Base-by-base conservation (phyloP, 2,113 vertebrate species). In the Urocynchramus pylzowi region DNA sequence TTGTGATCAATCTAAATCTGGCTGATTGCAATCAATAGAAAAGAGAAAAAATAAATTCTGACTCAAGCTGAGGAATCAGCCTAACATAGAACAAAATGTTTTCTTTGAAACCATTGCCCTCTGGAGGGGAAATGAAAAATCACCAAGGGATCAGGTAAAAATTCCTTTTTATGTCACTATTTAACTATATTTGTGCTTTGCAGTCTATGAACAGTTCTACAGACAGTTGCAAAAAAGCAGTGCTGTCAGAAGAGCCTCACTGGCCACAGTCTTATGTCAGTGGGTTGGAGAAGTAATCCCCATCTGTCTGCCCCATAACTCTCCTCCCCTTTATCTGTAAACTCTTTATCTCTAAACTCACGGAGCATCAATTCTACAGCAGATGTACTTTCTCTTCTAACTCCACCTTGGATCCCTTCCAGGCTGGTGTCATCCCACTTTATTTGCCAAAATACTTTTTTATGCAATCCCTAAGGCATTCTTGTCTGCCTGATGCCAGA, bases 81-180 rank as follows among this genome's bases (percentile, higher is more conserved):
- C 16, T 47, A 57, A 35, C 16, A 11, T 14, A 63, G 41, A 49
- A 77, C 10, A 52, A 82, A 83, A 35, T 27, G 31, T 93, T 96
- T 96, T 84, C 76, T 92, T 94, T 96, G 94, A 94, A 94, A 92
- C 84, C 82, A 93, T 94, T 95, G 95, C 96, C 96, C 95, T 97
- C 97, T 97, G 86, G 92, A 97, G 96, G 96, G 65, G 27, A 53
- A 96, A 91, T 90, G 76, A 88, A 88, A 96, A 84, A 95, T 91
- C 71, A 84, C 52, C 5, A 54, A 81, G 84, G 13, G 33, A 89
- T 83, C 41, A 53, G 14, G 24, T 47, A 59, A 74, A 84, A 92
- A 33, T 41, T 75, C 39, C 56, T 52, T 88, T 90, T 77, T 50
- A 33, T 67, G 39, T 81, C 39, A 41, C 42, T 35, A 5, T 16